Base-by-base conservation (phyloP, 2,113 vertebrate genomes). In the Ophthalmolycus amberensis region DNA sequence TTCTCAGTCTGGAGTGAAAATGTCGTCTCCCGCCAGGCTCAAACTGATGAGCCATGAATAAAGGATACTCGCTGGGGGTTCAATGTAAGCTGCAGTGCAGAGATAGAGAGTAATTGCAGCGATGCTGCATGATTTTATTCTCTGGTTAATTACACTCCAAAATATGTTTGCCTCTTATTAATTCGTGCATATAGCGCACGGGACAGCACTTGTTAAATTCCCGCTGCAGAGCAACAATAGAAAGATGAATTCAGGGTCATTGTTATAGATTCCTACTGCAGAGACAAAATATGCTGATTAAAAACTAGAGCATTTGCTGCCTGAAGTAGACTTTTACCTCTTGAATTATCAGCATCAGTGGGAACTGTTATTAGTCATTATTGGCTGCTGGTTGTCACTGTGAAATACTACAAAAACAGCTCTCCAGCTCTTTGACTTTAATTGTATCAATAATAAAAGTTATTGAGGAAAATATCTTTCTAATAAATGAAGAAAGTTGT, bases 41-140 rank as follows among this genome's bases (percentile, higher is more conserved):
- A 0, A 67, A n/a, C 60, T 32, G 75, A 79, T 65, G 68, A 88
- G 63, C 22, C 75, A 25, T 80, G 79, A 69, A 76, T 46, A 80
- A 76, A 73, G 68, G 34, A 52, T 7, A n/a, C 63, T n/a, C 11
- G 4, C 34, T 3, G 46, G 44, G 54, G 71, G 71, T 74, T 78
- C 68, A 20, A 42, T 34, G 38, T 71, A 25, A 78, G 67, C 75
- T 78, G 66, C 67, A 54, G 50, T 46, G 77, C 84, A 80, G 69
- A 56, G 72, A 80, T 54, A 44, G n/a, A 0, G 2, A 38, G 37
- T 68, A 67, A 77, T 77, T 72, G 75, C 40, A 60, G 50, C 14
- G 8, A 42, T 1, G 54, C 56, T 34, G 18, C 54, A 14, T 59
- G 14, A 63, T 71, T 75, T 50, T 34, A 59, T 9, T 64, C 46